Evolutionary conservation across 2,888 invertebrate species (phyloP).

Genomic region (Tanaodytes sp.): DNA sequence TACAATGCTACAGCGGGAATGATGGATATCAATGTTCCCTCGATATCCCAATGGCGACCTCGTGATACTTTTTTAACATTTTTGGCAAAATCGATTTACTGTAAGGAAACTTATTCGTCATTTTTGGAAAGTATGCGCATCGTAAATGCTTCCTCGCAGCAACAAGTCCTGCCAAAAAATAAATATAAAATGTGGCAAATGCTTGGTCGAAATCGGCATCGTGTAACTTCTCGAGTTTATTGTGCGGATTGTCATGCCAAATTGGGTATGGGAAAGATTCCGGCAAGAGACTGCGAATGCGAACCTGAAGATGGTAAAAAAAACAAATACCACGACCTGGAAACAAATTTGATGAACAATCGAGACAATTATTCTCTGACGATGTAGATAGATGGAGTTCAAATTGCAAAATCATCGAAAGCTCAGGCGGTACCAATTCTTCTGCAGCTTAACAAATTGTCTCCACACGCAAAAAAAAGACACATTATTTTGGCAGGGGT

Average conservation of each 20-base stretch:
- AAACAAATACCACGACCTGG: background rate
- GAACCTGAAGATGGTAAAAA: background rate
- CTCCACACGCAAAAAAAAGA: background rate
- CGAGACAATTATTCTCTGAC: background rate
- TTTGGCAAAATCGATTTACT: background rate
- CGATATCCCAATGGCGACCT: background rate
- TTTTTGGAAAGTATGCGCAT: background rate
- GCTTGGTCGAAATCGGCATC: background rate
- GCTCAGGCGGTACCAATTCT: background rate
- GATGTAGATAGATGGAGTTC: background rate
- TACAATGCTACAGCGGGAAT: background rate
- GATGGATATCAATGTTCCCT: no score
- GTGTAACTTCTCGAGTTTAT: background rate
- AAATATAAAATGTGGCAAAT: constrained; percentile 2
- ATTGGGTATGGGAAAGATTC: constrained; percentile 3
- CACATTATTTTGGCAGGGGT: no score
- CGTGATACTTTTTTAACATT: no score
- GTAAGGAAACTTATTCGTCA: constrained; percentile 1
- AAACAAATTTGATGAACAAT: background rate
- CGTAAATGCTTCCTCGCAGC: background rate
- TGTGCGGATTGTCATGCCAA: constrained; percentile 2
- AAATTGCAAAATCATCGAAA: background rate
- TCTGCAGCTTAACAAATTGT: background rate
- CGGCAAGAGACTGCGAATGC: background rate
- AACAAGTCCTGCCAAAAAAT: background rate